Evolutionary conservation across 1,140 invertebrate genomes (phyloP), one percentile per base, ranked within the genome.

Genomic region (Caenorhabditis inopinata): DNA sequence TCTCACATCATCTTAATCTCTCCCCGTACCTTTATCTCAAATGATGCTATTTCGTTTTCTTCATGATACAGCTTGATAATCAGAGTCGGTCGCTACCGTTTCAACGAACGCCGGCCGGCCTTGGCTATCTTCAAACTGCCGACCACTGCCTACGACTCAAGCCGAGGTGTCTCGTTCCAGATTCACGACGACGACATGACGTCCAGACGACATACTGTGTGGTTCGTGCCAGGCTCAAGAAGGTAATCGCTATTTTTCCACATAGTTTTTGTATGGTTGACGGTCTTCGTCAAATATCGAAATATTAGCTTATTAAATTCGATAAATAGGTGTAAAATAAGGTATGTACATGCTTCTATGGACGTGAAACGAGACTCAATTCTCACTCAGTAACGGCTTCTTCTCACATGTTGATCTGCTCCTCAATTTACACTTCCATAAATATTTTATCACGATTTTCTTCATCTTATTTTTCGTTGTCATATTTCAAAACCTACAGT

Each of bases 171-270:
- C 58, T 68, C 58, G 58, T 68, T 68, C 32, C 58, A 68, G 58
- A 68, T 68, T 68, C 58, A 42, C 58, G 58, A 68, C 58, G 58
- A 68, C 14, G 58, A 68, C 38, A 68, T 68, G 58, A 68, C 58
- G 58, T 68, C 58, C n/a, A 68, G 58, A 68, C 35, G 58, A 68
- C 58, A 68, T n/a, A 68, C 58, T 5, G 58, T 68, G 32, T 68
- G 58, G 58, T 68, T 68, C 32, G 58, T 68, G 32, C 58, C 58
- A 68, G 58, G 58, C 35, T 68, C 58, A n/a, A 68, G 58, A 32
- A 68, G 58, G 58, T 68, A 68, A 68, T 2, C 16, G 25, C 7
- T 42, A 68, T 3, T 35, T 38, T 5, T 7, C 2, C 32, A 32
- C 11, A 23, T 58, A 16, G 6, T 29, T 21, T 29, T 42, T 21